Conservation (phyloP, 2,113 vertebrate genomes). For the Thymallus thymallus region DNA sequence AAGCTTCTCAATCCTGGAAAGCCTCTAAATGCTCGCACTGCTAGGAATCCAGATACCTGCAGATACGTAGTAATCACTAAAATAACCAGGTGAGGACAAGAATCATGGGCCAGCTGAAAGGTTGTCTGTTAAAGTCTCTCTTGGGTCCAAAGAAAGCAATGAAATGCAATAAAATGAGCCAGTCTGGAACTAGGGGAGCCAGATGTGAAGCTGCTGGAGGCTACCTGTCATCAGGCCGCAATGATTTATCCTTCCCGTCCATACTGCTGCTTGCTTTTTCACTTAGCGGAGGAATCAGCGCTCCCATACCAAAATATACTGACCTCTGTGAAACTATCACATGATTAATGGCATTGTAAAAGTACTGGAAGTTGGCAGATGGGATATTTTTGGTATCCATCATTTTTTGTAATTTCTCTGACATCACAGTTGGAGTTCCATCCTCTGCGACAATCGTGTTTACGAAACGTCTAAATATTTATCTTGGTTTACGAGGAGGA, state of each 20-base stretch:
- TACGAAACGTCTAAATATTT: slow-evolving; percentile 18
- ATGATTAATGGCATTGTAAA: slow-evolving; percentile 73
- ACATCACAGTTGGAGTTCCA: slow-evolving; percentile 7
- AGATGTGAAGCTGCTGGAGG: slow-evolving; percentile 69
- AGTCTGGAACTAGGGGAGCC: slow-evolving; percentile 60
- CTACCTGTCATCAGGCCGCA: slow-evolving; percentile 66
- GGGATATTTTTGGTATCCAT: slow-evolving; percentile 53
- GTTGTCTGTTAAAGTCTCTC: slow-evolving; percentile 56
- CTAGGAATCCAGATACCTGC: slow-evolving; percentile 32
- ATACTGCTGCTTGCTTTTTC: slow-evolving; percentile 73
- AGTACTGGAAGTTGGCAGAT: slow-evolving; percentile 64
- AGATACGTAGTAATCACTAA: slow-evolving; percentile 51
- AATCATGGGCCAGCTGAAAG: slow-evolving; percentile 53
- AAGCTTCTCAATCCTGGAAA: slow-evolving; percentile 2
- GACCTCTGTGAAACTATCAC: slow-evolving; percentile 44
- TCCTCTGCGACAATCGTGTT: not conserved
- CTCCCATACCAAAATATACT: slow-evolving; percentile 59
- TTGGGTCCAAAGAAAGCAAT: slow-evolving; percentile 68
- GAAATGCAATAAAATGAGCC: slow-evolving; percentile 74
- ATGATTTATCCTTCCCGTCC: slow-evolving; percentile 75
- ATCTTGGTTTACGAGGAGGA: slow-evolving; percentile 69
- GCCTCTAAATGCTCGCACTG: slow-evolving; percentile 20
- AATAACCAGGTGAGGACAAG: slow-evolving; percentile 47
- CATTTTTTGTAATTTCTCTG: slow-evolving; percentile 21
- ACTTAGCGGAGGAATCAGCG: slow-evolving; percentile 70